Evolutionary conservation across 1,140 invertebrate genomes (phyloP).

Genomic region (Eciton burchellii): DNA sequence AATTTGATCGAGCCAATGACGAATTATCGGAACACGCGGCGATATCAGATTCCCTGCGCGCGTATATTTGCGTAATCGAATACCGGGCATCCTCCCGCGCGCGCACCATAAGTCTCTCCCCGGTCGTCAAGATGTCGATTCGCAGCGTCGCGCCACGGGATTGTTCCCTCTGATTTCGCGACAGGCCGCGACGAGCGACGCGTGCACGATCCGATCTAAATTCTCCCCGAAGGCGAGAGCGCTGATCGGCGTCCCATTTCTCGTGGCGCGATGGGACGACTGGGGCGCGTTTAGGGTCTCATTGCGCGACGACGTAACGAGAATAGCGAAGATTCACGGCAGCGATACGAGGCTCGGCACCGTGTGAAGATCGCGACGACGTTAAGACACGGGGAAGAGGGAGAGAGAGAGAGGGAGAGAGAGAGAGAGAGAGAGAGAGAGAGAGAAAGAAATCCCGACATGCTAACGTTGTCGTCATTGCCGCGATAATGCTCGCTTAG

Average conservation of each 20-base stretch:
- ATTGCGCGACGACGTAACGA: constrained; percentile 58
- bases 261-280: not conserved
- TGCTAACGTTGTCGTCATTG: constrained; percentile 69
- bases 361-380: constrained; percentile 63
- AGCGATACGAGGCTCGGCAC: constrained; percentile 51
- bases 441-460: constrained; percentile 70
- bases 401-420: constrained; percentile 60
- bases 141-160: not conserved
- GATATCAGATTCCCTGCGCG: constrained; percentile 28
- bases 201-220: not conserved
- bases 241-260: not conserved
- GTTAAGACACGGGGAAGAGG: constrained; percentile 53
- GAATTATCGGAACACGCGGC: constrained; percentile 46
- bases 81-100: constrained; percentile 8
- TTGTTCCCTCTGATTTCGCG: not conserved
- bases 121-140: constrained; percentile 25
- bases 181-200: not conserved
- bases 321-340: constrained; percentile 61
- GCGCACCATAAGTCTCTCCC: constrained; percentile 15
- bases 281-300: constrained; percentile 7
- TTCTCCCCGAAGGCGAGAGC: not conserved
- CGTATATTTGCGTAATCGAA: constrained; percentile 47
- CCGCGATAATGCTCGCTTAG: constrained; percentile 69
- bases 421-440: constrained; percentile 8
- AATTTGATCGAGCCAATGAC: constrained; percentile 56